Evolutionary conservation across 2,797 vertebrate species (phyloP).

Genomic region (Schizopygopsis pylzovi): DNA sequence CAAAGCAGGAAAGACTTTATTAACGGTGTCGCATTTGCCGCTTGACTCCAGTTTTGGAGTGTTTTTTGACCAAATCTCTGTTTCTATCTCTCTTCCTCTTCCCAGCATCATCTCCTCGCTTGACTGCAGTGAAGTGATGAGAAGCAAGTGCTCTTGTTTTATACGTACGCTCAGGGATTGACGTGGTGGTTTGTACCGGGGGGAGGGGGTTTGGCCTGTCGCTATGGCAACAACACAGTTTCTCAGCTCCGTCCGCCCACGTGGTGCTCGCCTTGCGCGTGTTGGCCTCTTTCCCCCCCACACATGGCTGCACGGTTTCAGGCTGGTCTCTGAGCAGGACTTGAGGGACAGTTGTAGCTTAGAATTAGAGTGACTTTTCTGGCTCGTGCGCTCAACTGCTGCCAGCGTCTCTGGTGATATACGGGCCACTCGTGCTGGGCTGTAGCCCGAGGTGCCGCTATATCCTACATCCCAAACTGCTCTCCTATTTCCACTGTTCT

Average conservation of each 20-base stretch:
- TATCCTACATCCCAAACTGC: slow-evolving; percentile 53
- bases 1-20: slow-evolving; percentile 24
- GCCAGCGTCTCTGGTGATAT: slow-evolving; percentile 36
- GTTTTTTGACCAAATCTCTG: neutral
- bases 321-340: slow-evolving; percentile 46
- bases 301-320: neutral
- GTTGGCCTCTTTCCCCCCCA: slow-evolving; percentile 36
- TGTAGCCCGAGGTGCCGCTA: slow-evolving; percentile 45
- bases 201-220: slow-evolving; percentile 46
- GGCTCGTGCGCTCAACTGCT: slow-evolving; percentile 17
- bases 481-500: slow-evolving; percentile 30
- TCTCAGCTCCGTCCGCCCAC: slow-evolving; percentile 55
- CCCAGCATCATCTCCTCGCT: neutral
- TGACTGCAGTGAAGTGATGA: slow-evolving; percentile 22
- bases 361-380: slow-evolving; percentile 59
- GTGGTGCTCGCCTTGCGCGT: slow-evolving; percentile 26
- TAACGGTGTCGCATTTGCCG: neutral
- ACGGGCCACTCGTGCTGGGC: slow-evolving; percentile 54
- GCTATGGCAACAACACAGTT: slow-evolving; percentile 57
- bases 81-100: slow-evolving; percentile 14
- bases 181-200: neutral
- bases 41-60: neutral
- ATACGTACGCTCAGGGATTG: slow-evolving; percentile 23
- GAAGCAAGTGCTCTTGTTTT: slow-evolving; percentile 42
- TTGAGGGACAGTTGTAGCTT: slow-evolving; percentile 55